Percentiles rank a stretch among this genome's conserved stretches.
Evolutionary conservation across 2,888 invertebrate species (phyloP).

Genomic region (Zelleria hepariella): DNA sequence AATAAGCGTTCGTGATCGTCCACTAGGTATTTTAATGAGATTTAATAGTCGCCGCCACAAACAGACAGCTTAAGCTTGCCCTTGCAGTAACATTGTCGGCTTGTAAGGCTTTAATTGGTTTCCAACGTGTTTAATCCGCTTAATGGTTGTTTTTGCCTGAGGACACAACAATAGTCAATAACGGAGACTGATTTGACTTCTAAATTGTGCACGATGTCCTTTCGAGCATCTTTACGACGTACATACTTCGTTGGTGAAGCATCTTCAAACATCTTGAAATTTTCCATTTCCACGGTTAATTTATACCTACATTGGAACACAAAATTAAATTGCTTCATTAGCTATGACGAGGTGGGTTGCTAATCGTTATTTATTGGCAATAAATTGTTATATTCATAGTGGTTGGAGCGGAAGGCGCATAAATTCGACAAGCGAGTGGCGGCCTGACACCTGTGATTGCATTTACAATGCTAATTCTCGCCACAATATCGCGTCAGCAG

Average conservation of each 20-base stretch:
- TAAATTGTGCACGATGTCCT: not conserved
- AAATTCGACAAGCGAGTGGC: slow-evolving; percentile 63
- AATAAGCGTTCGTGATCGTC: slow-evolving; percentile 56
- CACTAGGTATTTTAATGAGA: slow-evolving; percentile 59
- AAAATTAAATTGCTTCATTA: slow-evolving; percentile 49
- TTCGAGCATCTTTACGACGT: not conserved
- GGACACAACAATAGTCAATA: slow-evolving; percentile 33
- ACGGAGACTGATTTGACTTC: slow-evolving; percentile 34
- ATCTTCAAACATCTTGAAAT: not conserved
- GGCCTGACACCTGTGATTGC: slow-evolving; percentile 69
- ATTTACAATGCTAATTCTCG: slow-evolving; percentile 71
- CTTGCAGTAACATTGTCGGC: slow-evolving; percentile 41
- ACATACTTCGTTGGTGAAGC: not conserved
- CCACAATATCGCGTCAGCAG: slow-evolving; percentile 45
- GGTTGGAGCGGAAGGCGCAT: slow-evolving; percentile 59
- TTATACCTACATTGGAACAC: not conserved
- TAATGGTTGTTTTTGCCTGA: slow-evolving; percentile 44
- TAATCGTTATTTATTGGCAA: slow-evolving; percentile 60
- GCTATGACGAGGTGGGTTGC: slow-evolving; percentile 32
- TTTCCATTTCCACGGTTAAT: not conserved
- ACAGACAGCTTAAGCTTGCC: slow-evolving; percentile 22
- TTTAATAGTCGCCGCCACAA: slow-evolving; percentile 40
- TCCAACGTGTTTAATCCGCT: slow-evolving; percentile 55
- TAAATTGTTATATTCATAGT: slow-evolving; percentile 62
- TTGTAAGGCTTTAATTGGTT: slow-evolving; percentile 59